Base-by-base conservation (phyloP, 2,797 vertebrate species). In the Megaceryle alcyon region DNA sequence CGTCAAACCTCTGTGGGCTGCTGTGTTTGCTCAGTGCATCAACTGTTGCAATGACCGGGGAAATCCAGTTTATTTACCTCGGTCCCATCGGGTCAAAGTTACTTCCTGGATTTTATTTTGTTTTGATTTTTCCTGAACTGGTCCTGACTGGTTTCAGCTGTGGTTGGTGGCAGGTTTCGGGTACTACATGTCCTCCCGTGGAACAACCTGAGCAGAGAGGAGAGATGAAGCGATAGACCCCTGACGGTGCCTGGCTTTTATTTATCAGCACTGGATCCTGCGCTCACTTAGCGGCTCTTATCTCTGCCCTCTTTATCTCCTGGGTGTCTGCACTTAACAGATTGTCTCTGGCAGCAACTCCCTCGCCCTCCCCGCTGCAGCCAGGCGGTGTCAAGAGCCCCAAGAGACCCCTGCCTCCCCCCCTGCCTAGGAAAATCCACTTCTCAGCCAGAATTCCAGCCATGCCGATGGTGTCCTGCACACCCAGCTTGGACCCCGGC, bases 221-320 rank as follows among this genome's bases (percentile, higher is more conserved):
- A 5, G 2, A 93, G 91, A 93, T 96, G 92, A 85, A 54, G 28
- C 44, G 95, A 96, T 93, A 93, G 81, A 90, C 39, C 82, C 68
- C 35, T 7, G 85, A 77, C 3, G 2, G 4, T 9, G 28, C 46
- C 93, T 93, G 93, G 88, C 88, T 51, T 92, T 61, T 64, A 10
- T 68, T 96, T 96, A 95, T 96, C 94, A 91, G 81, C 73, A 0
- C 92, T 41, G 90, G 17, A 73, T 92, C 93, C 94, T 70, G 66
- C 6, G 20, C 75, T 95, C 75, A 7, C 75, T 92, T 39, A 77
- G 59, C 44, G 1, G 28, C 86, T 80, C 82, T 96, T 97, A 96
- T 96, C 96, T 97, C 82, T 82, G 72, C 79, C 57, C 86, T 23
- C 3, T 33, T 95, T 96, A 97, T 96, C 92, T 95, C 77, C 64